A percentile compares a stretch with the other conserved stretches of the same genome.
Conservation (phyloP, 2,888 invertebrate species). For the Tinea semifulvella region DNA sequence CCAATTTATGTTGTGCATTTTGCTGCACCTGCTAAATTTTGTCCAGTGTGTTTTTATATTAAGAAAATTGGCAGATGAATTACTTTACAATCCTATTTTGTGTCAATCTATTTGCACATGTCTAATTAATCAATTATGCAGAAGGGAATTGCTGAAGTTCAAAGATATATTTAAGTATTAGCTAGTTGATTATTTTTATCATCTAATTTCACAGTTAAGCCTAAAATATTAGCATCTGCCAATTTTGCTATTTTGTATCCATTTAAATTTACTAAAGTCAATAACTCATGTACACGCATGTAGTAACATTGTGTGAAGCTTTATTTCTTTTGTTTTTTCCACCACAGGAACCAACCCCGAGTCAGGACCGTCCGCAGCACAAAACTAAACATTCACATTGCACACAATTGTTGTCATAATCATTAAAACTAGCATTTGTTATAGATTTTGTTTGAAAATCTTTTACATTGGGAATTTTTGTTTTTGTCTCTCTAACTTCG, state of each 20-base stretch:
- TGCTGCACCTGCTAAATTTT: no score
- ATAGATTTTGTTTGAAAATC: no score
- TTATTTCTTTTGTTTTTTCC: conserved; percentile 49
- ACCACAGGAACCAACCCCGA: conserved; percentile 62
- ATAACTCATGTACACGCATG: conserved; percentile 41
- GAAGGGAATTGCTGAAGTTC: no score
- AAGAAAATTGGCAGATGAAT: no score
- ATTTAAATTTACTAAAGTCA: background rate
- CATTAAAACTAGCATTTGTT: conserved; percentile 1
- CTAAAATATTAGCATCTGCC: conserved; percentile 11
- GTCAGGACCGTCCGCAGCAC: conserved; percentile 50
- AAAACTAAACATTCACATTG: conserved; percentile 37
- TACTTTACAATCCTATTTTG: no score
- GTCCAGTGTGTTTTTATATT: no score
- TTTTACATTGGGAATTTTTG: no score
- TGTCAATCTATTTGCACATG: no score
- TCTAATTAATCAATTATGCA: no score
- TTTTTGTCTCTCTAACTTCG: no score
- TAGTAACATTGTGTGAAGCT: conserved; percentile 27
- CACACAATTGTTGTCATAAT: conserved; percentile 5
- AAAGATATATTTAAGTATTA: background rate
- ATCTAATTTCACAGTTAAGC: background rate
- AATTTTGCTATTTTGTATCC: conserved; percentile 16
- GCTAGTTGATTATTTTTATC: background rate
- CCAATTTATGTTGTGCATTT: no score